A percentile compares a stretch with the other conserved stretches of the same genome.
These are phyloP conservation scores for Drosophila ohnishii DNA, from an alignment of 1,140 invertebrate species.

Conservation along the genomic window DNA sequence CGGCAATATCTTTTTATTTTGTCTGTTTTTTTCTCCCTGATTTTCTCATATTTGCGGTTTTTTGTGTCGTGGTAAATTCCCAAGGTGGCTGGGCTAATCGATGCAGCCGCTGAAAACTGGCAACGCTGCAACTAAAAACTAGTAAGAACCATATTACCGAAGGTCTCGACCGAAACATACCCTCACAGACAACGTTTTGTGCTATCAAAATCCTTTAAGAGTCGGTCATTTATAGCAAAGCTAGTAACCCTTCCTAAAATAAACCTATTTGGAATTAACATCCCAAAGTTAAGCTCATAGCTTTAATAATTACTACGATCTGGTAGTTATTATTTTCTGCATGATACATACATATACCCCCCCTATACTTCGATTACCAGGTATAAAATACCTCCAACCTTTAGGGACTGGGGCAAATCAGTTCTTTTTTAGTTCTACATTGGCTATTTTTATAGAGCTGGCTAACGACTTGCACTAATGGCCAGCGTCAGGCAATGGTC, in stretches of 20 bases:
- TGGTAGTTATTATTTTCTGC: neutral
- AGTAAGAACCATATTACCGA: constrained; percentile 5
- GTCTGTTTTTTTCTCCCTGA: constrained; percentile 15
- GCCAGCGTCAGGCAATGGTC: constrained; percentile 62
- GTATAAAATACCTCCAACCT: constrained; percentile 11
- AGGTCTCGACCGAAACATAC: neutral
- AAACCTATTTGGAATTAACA: neutral
- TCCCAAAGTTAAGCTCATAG: neutral
- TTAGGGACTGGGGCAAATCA: constrained; percentile 35
- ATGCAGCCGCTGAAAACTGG: constrained; percentile 66
- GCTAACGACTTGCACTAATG: constrained; percentile 73
- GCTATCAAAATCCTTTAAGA: neutral
- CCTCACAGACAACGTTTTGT: neutral
- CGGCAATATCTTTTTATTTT: constrained; percentile 19
- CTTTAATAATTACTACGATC: neutral
- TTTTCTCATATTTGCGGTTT: constrained; percentile 62
- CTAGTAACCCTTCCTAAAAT: neutral
- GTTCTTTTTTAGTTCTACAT: constrained; percentile 38
- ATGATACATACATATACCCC: neutral
- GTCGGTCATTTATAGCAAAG: too few species aligned
- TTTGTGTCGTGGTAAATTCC: constrained; percentile 45
- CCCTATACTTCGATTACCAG: neutral
- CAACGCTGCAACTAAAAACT: constrained; percentile 50
- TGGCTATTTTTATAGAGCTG: constrained; percentile 46
- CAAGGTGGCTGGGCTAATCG: constrained; percentile 68